These are phyloP conservation scores for Phylloscopus trochilus DNA, from an alignment of 2,113 vertebrate species.

Conservation along the genomic window DNA sequence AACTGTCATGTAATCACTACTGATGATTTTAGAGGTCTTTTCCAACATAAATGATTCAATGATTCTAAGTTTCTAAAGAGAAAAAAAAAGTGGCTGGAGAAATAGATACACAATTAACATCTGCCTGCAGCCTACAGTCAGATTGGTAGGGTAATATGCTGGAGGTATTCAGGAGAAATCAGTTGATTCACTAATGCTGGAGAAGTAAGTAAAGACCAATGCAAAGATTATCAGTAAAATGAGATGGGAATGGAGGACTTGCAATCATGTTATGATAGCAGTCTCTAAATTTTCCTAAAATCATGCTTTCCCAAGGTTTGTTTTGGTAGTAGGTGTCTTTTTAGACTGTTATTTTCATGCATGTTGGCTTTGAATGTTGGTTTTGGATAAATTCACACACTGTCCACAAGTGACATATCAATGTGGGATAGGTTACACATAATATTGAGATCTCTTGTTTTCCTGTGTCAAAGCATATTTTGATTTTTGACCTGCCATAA, in stretches of 20 bases:
- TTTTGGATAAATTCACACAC: conserved; percentile 56
- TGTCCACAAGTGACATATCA: not conserved
- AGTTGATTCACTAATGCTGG: not conserved
- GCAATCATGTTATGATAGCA: not conserved
- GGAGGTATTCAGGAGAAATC: not conserved
- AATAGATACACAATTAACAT: not conserved
- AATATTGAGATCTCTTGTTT: conserved; percentile 47
- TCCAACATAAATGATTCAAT: not conserved
- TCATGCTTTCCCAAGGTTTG: not conserved
- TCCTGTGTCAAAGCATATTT: conserved; percentile 31
- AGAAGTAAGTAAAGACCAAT: not conserved
- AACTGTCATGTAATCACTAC: not conserved
- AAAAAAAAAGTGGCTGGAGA: not conserved
- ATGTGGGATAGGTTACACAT: conserved; percentile 24
- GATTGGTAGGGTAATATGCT: not conserved
- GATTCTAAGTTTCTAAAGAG: not conserved
- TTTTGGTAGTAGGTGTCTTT: conserved; percentile 39
- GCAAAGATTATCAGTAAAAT: not conserved
- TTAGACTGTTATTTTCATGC: conserved; percentile 35
- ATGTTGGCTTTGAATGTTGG: conserved; percentile 45
- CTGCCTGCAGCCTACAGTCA: not conserved
- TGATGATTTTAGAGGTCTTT: not conserved
- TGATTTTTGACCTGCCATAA: not conserved
- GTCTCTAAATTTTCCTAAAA: not conserved
- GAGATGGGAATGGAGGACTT: not conserved